phyloP scores from a whole-genome alignment of 2,888 invertebrate species.

The Sphaerophoria taeniata region DNA sequence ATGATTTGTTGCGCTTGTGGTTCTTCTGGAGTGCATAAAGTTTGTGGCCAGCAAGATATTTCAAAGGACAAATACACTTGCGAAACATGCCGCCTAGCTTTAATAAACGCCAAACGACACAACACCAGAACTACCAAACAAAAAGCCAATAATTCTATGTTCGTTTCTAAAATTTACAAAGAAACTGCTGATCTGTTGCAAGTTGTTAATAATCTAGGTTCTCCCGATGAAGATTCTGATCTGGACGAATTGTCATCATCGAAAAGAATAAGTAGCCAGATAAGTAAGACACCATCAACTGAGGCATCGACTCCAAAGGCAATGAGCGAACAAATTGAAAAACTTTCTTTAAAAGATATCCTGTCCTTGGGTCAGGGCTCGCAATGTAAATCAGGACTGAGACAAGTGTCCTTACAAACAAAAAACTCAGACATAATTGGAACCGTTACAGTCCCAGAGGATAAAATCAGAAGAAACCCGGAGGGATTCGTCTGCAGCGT shows the following conservation, averaged over 20 bases:
- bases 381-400: too few relatives aligned
- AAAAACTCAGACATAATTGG: conserved; percentile 25
- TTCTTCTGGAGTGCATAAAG: conserved; percentile 50
- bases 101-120: neutral
- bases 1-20: conserved; percentile 54
- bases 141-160: conserved; percentile 21
- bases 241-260: neutral
- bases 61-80: conserved; percentile 53
- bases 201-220: neutral
- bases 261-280: neutral
- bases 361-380: too few relatives aligned
- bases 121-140: conserved; percentile 25
- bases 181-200: conserved; percentile 9
- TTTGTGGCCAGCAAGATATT: conserved; percentile 41
- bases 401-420: neutral
- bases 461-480: neutral
- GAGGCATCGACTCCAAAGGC: too few relatives aligned
- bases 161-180: conserved; percentile 53
- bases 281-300: neutral
- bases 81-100: neutral
- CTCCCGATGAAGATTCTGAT: neutral
- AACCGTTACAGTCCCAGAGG: conserved; percentile 4
- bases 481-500: neutral
- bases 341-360: too few relatives aligned
- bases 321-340: too few relatives aligned